These are phyloP conservation scores for Mirounga angustirostris DNA, from an alignment of 2,113 vertebrate genomes.

Conservation along the genomic window DNA sequence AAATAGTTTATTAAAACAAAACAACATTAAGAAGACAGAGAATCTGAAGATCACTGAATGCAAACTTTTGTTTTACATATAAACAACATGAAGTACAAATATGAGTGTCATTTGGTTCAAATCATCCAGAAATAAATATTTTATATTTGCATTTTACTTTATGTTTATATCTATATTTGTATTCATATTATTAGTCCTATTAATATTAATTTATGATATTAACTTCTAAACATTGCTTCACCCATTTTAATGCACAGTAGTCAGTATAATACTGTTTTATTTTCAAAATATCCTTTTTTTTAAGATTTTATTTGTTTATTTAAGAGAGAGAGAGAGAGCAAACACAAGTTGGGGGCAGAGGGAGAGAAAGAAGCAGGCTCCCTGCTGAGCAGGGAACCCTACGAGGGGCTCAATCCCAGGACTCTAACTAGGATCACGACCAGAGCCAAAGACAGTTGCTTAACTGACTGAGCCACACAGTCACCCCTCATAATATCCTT, in stretches of 20 bases:
- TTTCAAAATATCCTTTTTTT: not conserved
- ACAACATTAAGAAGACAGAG: not conserved
- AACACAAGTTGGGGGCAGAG: too few species aligned
- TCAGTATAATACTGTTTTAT: not conserved
- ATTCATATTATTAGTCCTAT: not conserved
- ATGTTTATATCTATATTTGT: not conserved
- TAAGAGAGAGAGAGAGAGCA: too few species aligned
- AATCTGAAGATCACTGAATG: not conserved
- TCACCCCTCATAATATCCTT: not conserved
- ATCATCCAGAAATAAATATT: not conserved
- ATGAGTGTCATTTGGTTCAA: not conserved
- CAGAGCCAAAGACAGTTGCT: not conserved
- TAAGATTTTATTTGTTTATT: too few species aligned
- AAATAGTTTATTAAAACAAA: not conserved
- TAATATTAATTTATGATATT: not conserved
- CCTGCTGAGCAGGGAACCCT: not conserved
- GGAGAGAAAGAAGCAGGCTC: not conserved
- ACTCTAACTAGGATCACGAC: not conserved
- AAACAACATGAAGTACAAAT: not conserved
- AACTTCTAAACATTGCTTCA: not conserved
- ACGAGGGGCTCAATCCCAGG: not conserved
- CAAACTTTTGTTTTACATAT: not conserved
- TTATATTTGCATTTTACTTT: not conserved
- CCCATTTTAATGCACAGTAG: fast-evolving
- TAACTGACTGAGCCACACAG: not conserved